phyloP scores from a whole-genome alignment of 2,888 invertebrate genomes.

The Machimus atricapillus region DNA sequence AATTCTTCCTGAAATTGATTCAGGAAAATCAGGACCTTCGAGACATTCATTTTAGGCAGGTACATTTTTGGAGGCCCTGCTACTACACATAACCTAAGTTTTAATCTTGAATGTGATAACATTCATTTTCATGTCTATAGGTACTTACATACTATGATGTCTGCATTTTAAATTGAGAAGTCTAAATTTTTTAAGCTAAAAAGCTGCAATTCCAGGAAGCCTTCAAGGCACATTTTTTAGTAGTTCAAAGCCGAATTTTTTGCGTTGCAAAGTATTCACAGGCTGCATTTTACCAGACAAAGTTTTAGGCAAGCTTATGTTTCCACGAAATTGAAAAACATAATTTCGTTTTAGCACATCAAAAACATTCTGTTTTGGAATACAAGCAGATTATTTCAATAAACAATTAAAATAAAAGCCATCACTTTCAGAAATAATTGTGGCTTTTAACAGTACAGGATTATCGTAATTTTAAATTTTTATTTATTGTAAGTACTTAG shows the following conservation, averaged over 20 bases:
- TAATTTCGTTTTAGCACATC: neutral
- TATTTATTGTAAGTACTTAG: too few species aligned
- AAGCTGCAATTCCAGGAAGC: neutral
- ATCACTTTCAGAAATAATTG: neutral
- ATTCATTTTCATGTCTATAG: too few species aligned
- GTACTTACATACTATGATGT: too few species aligned
- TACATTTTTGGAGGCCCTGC: neutral
- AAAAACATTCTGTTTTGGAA: neutral
- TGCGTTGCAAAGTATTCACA: neutral
- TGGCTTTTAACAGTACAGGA: too few species aligned
- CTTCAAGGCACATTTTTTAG: neutral
- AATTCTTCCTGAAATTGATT: neutral
- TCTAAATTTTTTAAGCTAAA: neutral
- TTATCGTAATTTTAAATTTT: too few species aligned
- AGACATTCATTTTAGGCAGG: neutral
- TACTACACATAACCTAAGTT: too few species aligned
- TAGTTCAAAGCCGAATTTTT: neutral
- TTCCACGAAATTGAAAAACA: neutral
- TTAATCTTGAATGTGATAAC: neutral
- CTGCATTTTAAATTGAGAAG: neutral
- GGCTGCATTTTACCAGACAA: neutral
- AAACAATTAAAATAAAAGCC: too few species aligned
- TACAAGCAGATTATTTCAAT: neutral
- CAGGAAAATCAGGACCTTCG: neutral
- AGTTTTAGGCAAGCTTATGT: neutral